Evolutionary conservation across 2,888 invertebrate genomes (phyloP).

Genomic region (Xanthorhoe spadicearia): DNA sequence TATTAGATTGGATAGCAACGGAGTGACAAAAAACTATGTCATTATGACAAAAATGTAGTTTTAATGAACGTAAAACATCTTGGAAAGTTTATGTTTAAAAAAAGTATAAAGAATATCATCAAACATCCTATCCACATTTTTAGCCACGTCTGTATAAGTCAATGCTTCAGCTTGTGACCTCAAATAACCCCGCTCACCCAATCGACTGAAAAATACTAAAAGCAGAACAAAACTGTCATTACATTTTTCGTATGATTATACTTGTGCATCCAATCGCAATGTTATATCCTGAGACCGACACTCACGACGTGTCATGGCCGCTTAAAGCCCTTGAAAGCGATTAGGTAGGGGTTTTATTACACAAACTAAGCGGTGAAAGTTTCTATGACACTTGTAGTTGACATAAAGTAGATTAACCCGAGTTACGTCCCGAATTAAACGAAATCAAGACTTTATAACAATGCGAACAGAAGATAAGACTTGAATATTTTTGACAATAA

Average conservation of each 20-base stretch:
- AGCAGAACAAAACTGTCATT: slow-evolving; percentile 46
- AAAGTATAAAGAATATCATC: background rate
- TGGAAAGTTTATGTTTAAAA: no score
- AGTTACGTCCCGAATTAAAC: slow-evolving; percentile 50
- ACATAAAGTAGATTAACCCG: slow-evolving; percentile 51
- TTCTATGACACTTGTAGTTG: slow-evolving; percentile 52
- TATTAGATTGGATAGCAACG: no score
- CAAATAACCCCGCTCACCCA: slow-evolving; percentile 38
- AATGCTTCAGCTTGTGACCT: slow-evolving; percentile 32
- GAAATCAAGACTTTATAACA: slow-evolving; percentile 45
- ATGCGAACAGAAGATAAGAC: slow-evolving; percentile 21
- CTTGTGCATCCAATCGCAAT: slow-evolving; percentile 64
- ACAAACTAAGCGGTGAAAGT: slow-evolving; percentile 66
- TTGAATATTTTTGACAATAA: slow-evolving; percentile 15
- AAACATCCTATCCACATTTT: slow-evolving; percentile 10
- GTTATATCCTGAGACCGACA: slow-evolving; percentile 61
- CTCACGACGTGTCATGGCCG: slow-evolving; percentile 80
- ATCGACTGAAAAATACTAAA: slow-evolving; percentile 51
- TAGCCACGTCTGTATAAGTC: slow-evolving; percentile 17
- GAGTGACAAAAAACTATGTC: no score
- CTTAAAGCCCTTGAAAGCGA: slow-evolving; percentile 82
- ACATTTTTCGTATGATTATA: slow-evolving; percentile 45
- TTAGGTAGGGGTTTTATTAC: slow-evolving; percentile 70
- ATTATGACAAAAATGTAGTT: no score
- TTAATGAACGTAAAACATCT: no score